These are phyloP conservation scores for Rhynchopsitta pachyrhyncha DNA, from an alignment of 2,113 vertebrate species.

Conservation along the genomic window DNA sequence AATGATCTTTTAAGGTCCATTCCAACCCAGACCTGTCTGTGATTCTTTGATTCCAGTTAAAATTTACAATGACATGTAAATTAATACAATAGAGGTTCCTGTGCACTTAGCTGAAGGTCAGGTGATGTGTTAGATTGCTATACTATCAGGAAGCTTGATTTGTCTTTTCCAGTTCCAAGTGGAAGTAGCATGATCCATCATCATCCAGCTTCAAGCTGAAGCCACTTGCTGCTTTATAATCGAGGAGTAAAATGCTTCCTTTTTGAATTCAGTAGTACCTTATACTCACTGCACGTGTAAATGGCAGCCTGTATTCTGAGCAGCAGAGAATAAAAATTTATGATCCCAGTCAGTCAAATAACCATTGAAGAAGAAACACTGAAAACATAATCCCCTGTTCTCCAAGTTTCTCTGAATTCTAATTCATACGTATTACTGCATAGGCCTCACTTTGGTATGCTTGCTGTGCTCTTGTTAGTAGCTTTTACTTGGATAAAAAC, in stretches of 20 bases:
- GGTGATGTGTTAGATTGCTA: not conserved
- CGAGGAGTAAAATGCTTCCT: not conserved
- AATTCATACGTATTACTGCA: not conserved
- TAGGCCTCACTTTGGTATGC: not conserved
- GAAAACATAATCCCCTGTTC: not conserved
- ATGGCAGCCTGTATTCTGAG: not conserved
- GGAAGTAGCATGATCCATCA: not conserved
- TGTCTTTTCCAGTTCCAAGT: not conserved
- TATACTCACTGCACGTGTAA: not conserved
- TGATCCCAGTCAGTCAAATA: not conserved
- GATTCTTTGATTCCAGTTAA: not conserved
- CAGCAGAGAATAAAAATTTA: not conserved
- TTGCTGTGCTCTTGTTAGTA: not conserved
- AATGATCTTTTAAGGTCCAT: not conserved
- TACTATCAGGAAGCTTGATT: not conserved
- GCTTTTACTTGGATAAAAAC: not conserved
- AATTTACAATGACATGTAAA: not conserved
- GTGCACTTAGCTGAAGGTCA: not conserved
- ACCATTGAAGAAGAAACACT: not conserved
- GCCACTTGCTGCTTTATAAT: not conserved
- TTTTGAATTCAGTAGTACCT: not conserved
- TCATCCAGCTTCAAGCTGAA: not conserved
- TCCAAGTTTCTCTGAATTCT: not conserved
- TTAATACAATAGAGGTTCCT: not conserved
- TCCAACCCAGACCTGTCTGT: not conserved